These are phyloP conservation scores for Aythya baeri DNA, from an alignment of 2,113 vertebrate genomes.

Conservation along the genomic window DNA sequence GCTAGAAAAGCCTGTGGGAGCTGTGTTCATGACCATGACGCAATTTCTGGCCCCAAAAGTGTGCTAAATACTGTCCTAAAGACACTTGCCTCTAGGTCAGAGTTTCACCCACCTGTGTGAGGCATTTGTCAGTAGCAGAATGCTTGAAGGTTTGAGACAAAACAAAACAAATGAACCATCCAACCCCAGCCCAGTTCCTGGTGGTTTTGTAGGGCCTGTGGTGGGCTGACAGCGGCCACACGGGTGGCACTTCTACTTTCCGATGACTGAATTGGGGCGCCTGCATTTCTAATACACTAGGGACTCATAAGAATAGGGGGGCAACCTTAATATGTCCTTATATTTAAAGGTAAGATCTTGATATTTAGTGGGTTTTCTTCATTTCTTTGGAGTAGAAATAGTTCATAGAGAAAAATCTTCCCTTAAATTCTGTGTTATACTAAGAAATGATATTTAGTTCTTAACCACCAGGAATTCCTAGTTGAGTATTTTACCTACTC, in stretches of 20 bases:
- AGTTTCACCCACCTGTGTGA: background rate
- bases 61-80: too few species aligned
- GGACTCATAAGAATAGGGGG: background rate
- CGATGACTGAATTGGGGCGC: background rate
- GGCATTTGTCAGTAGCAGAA: background rate
- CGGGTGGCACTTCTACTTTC: too few species aligned
- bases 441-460: background rate
- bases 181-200: accelerated
- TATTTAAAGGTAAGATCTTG: background rate
- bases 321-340: background rate
- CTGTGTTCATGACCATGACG: too few species aligned
- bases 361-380: background rate
- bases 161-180: too few species aligned
- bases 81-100: background rate
- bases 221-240: background rate
- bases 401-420: background rate
- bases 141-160: background rate
- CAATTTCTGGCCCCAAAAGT: background rate
- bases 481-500: background rate
- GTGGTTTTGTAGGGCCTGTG: background rate
- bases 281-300: background rate
- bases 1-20: too few species aligned
- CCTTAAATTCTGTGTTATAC: background rate
- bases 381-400: background rate
- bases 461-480: background rate